Percentiles rank a stretch among this genome's conserved stretches.
These are phyloP conservation scores for Zootermopsis nevadensis DNA, from an alignment of 2,888 invertebrate genomes.

Conservation along the genomic window DNA sequence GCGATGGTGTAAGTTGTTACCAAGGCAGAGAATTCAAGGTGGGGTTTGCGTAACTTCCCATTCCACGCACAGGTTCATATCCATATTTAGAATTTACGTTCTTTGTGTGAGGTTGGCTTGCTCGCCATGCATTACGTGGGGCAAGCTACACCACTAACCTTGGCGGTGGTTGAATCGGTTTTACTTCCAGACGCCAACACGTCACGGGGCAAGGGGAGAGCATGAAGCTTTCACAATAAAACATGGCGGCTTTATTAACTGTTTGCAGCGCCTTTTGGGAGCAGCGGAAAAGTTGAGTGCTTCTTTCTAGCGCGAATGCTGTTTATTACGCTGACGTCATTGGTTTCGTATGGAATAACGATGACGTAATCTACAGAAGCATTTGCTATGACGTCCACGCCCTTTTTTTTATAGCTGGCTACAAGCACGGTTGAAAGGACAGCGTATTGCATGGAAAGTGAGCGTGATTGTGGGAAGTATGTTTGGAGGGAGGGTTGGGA, in stretches of 20 bases:
- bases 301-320: background rate
- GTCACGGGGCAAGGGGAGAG: background rate
- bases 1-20: too few relatives aligned
- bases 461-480: too few relatives aligned
- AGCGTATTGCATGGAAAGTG: too few relatives aligned
- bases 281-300: background rate
- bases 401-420: background rate
- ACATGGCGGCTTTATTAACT: background rate
- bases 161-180: background rate
- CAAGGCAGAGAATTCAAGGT: background rate
- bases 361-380: background rate
- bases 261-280: background rate
- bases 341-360: background rate
- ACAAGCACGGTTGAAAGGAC: background rate
- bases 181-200: conserved; percentile 5
- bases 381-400: background rate
- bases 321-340: background rate
- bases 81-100: background rate
- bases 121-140: conserved; percentile 19
- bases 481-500: too few relatives aligned
- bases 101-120: conserved; percentile 19
- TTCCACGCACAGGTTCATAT: too few relatives aligned
- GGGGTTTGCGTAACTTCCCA: background rate
- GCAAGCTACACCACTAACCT: background rate
- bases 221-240: background rate